Conservation (phyloP, 2,888 invertebrate genomes). For the Gasteruption jaculator region DNA sequence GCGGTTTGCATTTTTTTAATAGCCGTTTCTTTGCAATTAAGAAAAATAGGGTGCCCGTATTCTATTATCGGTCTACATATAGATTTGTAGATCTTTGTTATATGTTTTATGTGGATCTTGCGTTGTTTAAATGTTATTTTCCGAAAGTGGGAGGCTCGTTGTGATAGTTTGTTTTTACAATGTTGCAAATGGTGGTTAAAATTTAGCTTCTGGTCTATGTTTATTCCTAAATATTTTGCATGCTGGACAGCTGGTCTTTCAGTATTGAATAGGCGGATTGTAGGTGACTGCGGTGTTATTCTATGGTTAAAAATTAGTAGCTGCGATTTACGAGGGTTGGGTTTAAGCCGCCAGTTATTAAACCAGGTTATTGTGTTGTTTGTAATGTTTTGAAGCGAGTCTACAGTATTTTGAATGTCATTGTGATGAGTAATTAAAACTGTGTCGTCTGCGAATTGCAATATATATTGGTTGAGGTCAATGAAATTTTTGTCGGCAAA, state of each 20-base stretch:
- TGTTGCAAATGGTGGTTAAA: conserved; percentile 6
- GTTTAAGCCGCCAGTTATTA: conserved; percentile 10
- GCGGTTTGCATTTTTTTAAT: conserved; percentile 10
- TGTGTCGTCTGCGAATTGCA: conserved; percentile 10
- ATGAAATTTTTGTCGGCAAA: background rate
- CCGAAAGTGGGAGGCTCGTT: conserved; percentile 5
- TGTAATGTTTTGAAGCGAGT: background rate
- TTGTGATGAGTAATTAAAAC: conserved; percentile 3
- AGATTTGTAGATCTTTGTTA: conserved; percentile 10
- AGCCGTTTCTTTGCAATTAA: too few relatives aligned
- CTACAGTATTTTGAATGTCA: conserved; percentile 1
- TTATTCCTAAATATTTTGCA: conserved; percentile 7
- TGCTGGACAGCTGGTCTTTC: background rate
- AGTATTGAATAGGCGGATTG: conserved; percentile 1
- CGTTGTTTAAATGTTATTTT: conserved; percentile 6
- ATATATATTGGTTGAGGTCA: conserved; percentile 6
- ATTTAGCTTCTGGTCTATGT: conserved; percentile 6
- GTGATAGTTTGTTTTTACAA: background rate
- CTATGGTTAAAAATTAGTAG: conserved; percentile 6
- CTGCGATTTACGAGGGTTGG: conserved; percentile 7
- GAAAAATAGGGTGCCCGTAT: conserved; percentile 9
- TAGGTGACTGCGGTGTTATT: conserved; percentile 2
- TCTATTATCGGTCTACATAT: conserved; percentile 6
- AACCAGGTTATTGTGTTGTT: conserved; percentile 3
- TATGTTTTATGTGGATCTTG: conserved; percentile 1